Evolutionary conservation across 1,140 invertebrate species (phyloP).

Genomic region (Drosophila auraria): DNA sequence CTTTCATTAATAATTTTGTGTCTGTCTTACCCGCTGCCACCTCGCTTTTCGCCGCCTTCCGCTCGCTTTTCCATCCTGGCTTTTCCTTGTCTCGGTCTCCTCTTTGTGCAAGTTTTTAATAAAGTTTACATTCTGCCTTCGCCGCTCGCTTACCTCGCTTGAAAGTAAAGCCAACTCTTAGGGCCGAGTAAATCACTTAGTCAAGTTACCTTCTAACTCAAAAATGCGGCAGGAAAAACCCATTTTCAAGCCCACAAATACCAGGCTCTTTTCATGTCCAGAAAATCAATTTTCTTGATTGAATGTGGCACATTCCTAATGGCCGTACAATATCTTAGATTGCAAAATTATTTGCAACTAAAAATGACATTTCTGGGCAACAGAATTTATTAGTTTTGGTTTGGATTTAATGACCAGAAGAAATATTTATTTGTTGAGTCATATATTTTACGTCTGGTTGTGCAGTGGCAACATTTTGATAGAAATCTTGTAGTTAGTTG

Average conservation of each 20-base stretch:
- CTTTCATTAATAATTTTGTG: constrained; percentile 71
- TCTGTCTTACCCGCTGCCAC: constrained; percentile 26
- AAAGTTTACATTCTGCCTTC: constrained; percentile 68
- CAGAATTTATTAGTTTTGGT: constrained; percentile 39
- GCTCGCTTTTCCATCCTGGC: not conserved
- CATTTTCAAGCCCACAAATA: constrained; percentile 1
- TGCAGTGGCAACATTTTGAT: too few species aligned
- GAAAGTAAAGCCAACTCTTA: constrained; percentile 11
- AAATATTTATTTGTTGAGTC: constrained; percentile 30
- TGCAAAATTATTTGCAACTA: constrained; percentile 40
- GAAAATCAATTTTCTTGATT: constrained; percentile 28
- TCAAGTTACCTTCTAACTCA: not conserved
- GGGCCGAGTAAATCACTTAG: constrained; percentile 25
- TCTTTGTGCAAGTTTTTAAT: constrained; percentile 72
- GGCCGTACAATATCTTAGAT: constrained; percentile 24
- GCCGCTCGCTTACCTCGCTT: constrained; percentile 32
- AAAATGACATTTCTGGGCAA: constrained; percentile 15
- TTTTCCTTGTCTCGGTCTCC: constrained; percentile 21
- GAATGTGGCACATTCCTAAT: constrained; percentile 26
- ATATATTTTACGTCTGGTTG: constrained; percentile 20
- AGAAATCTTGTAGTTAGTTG: constrained; percentile 7
- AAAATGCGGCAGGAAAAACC: not conserved
- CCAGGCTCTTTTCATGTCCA: not conserved
- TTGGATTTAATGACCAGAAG: constrained; percentile 41
- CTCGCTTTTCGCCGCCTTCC: constrained; percentile 3